Evolutionary conservation across 1,140 invertebrate genomes (phyloP), one percentile per base, ranked within the genome.

Genomic region (Trichonephila clavata): DNA sequence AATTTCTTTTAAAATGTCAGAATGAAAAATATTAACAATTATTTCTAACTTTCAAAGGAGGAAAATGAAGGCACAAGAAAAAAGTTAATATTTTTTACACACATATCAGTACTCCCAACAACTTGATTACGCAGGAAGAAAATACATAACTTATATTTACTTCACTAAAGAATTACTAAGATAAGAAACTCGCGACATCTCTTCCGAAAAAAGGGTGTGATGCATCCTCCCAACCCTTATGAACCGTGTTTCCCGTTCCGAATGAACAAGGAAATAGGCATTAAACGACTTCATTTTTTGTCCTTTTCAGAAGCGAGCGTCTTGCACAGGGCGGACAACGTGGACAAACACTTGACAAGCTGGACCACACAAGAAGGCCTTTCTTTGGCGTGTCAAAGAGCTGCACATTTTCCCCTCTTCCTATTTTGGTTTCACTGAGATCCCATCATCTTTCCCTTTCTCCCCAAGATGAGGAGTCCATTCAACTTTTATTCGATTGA

Each of bases 341-440:
- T 61, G 50, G 86, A 87, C 86, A 87, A 61, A 87, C 24, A 39
- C 59, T 87, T 63, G 59, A 61, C 27, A 87, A 43, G 61, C 27
- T 24, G 83, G 87, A 90, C 89, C 89, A 90, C 89, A 90, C 89
- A 90, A 90, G 89, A 57, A 32, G 89, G 65, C 39, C 57, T 90
- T 89, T 63, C 32, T 71, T 77, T 61, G 14, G 50, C 24, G 71
- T 90, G 77, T 90, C 77, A 81, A 90, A 81, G 39, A n/a, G 89
- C 27, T 63, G 43, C 24, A 16, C 32, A 77, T 77, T 77, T 77
- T 39, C 18, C 71, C 71, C 71, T 77, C 71, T 77, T 77, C 71
- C 71, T 39, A 77, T 77, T 77, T 77, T 32, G 71, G 71, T 77
- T 77, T 77, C 71, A 32, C 27, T 77, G 10, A 3, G 50, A 50